A percentile compares a stretch with the other conserved stretches of the same genome.
phyloP scores from a whole-genome alignment of 64 coral and sea anemone genomes.

The Actinia tenebrosa region DNA sequence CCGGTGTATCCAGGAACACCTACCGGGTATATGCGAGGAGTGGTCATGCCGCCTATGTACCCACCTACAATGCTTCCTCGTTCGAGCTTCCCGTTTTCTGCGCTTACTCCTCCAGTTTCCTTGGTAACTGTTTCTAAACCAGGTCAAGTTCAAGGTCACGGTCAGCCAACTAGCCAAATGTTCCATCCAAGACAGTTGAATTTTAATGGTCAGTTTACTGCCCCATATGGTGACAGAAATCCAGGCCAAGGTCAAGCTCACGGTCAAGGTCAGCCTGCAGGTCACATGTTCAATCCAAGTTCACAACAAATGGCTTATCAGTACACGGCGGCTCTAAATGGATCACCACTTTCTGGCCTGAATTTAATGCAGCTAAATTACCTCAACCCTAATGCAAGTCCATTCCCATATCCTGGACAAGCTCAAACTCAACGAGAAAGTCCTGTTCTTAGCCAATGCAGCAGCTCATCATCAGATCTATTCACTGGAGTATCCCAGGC shows the following conservation, averaged over 20 bases:
- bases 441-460: background rate
- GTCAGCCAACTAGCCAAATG: background rate
- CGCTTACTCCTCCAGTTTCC: background rate
- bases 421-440: background rate
- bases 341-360: background rate
- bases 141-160: background rate
- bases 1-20: background rate
- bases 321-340: too few species aligned
- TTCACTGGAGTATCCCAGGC: background rate
- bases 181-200: background rate
- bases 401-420: background rate
- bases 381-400: background rate
- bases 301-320: background rate
- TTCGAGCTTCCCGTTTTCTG: background rate
- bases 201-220: background rate
- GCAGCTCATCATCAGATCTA: background rate
- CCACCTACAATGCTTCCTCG: background rate
- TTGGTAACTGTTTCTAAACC: background rate
- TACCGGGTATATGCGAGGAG: background rate
- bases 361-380: background rate
- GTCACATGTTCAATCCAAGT: background rate
- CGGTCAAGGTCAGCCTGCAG: background rate
- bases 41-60: background rate
- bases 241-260: background rate
- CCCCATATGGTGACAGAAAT: background rate